Evolutionary conservation across 2,888 invertebrate genomes (phyloP).

Genomic region (Leptinotarsa peninsularis): DNA sequence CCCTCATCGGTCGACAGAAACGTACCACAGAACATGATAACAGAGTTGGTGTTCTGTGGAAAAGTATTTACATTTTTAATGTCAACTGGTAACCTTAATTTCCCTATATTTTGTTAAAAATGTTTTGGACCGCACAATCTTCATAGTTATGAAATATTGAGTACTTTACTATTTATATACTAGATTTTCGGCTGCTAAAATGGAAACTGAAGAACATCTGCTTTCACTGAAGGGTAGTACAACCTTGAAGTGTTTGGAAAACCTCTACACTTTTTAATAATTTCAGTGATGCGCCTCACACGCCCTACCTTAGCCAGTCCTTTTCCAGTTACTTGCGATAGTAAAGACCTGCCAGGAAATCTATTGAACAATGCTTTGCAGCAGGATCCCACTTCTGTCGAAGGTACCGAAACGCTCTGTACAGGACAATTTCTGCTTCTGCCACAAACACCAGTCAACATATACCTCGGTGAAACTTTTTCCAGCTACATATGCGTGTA

Average conservation of each 20-base stretch:
- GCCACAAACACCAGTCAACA: slow-evolving; percentile 97
- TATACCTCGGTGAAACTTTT: slow-evolving; percentile 98
- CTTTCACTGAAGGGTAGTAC: slow-evolving; percentile 46
- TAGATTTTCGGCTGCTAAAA: slow-evolving; percentile 7
- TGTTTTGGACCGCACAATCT: neutral
- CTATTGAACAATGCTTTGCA: slow-evolving; percentile 82
- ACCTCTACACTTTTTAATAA: neutral
- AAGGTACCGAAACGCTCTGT: slow-evolving; percentile 84
- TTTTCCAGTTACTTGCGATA: slow-evolving; percentile 85
- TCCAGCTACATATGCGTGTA: slow-evolving; percentile 97
- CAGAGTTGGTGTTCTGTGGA: no score
- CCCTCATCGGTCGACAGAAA: no score
- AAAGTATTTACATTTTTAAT: no score
- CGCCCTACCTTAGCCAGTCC: slow-evolving; percentile 89
- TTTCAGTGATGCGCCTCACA: slow-evolving; percentile 91
- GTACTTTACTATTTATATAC: neutral
- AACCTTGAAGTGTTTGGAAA: no score
- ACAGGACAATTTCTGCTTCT: slow-evolving; percentile 91
- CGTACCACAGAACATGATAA: no score
- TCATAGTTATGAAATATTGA: neutral
- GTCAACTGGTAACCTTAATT: no score
- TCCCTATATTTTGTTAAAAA: no score
- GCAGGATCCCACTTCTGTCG: slow-evolving; percentile 86
- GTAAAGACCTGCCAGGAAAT: slow-evolving; percentile 86
- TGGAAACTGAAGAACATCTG: slow-evolving; percentile 47